Base-by-base conservation (phyloP, 53 echinoderm and acorn worm genomes). In the Mesocentrotus franciscanus region DNA sequence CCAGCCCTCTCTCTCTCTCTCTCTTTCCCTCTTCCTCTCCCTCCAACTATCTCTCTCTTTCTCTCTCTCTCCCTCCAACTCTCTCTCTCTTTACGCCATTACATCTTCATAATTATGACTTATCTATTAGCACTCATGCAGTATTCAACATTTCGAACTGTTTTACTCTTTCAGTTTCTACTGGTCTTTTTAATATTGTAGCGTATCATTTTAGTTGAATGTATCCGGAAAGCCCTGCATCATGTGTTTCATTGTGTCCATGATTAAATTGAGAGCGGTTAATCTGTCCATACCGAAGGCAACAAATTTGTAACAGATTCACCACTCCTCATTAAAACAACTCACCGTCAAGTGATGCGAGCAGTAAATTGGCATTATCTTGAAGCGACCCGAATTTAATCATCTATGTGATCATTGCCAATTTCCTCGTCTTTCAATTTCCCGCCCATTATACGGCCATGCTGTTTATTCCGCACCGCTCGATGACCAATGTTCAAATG, bases 401-500 rank as follows among this genome's bases (percentile, higher is more conserved):
- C 71, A 92, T 55, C 66, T 92, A 92, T 92, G 92, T 79, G 78
- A 78, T 93, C 60, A 93, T 78, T 93, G 61, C 78, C 61, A 32
- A 79, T 93, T 78, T 93, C 93, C 93, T 81, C 33, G 60, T 27
- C 61, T 56, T 64, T 64, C 61, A 60, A 60, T 78, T 78, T 59
- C 49, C 93, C 93, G 71, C 78, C 81, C 76, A 18, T 61, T 60
- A 61, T 29, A n/a, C 93, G 10, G 36, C 93, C 78, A 79, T 78
- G 78, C 79, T 93, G 93, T 93, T 93, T 93, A 93, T 93, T 93
- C 81, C 93, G 61, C 78, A 33, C 27, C 32, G 33, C 34, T 60
- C 59, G 93, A 93, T 93, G 93, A 93, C 81, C 56, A 93, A 93
- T 76, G 93, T 35, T 78, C 93, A 93, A 59, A 16, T 61, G 20